phyloP scores from a whole-genome alignment of 2,797 vertebrate genomes.

The Poeciliopsis paucimaculata region DNA sequence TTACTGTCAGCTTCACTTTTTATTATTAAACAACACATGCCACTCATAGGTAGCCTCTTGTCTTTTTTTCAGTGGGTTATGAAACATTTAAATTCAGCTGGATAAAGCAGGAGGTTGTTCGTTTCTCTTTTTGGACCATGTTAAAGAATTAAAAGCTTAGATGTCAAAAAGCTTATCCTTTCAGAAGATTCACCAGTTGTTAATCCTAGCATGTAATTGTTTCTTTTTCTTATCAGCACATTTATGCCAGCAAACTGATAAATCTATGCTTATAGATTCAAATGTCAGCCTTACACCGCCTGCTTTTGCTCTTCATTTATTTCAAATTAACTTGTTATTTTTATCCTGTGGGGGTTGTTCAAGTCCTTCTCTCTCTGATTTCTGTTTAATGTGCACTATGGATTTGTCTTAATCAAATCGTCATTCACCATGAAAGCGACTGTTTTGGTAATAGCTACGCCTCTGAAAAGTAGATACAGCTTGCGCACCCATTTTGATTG shows the following conservation, averaged over 20 bases:
- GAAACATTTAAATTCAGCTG: constrained; percentile 5
- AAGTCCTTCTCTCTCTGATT: constrained; percentile 58
- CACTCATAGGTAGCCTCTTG: not conserved
- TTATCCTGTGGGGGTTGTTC: constrained; percentile 47
- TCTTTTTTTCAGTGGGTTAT: not conserved
- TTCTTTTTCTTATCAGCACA: constrained; percentile 47
- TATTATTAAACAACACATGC: not conserved
- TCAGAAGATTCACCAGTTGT: constrained; percentile 26
- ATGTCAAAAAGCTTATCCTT: constrained; percentile 32
- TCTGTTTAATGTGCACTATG: constrained; percentile 69
- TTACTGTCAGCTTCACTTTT: not conserved
- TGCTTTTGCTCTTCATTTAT: constrained; percentile 57
- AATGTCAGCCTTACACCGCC: constrained; percentile 37
- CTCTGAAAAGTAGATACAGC: constrained; percentile 29
- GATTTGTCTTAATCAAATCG: constrained; percentile 70
- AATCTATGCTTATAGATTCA: constrained; percentile 50
- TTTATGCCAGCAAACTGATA: constrained; percentile 44
- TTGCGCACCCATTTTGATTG: constrained; percentile 14
- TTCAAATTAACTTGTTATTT: constrained; percentile 54
- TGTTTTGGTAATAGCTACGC: constrained; percentile 36
- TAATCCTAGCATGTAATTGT: constrained; percentile 41
- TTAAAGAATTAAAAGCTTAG: constrained; percentile 19
- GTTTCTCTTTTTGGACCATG: constrained; percentile 19
- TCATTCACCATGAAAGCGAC: constrained; percentile 59
- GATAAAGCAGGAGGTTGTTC: constrained; percentile 8